Base-by-base conservation (phyloP, 2,113 vertebrate genomes). In the Cyanoliseus patagonus region DNA sequence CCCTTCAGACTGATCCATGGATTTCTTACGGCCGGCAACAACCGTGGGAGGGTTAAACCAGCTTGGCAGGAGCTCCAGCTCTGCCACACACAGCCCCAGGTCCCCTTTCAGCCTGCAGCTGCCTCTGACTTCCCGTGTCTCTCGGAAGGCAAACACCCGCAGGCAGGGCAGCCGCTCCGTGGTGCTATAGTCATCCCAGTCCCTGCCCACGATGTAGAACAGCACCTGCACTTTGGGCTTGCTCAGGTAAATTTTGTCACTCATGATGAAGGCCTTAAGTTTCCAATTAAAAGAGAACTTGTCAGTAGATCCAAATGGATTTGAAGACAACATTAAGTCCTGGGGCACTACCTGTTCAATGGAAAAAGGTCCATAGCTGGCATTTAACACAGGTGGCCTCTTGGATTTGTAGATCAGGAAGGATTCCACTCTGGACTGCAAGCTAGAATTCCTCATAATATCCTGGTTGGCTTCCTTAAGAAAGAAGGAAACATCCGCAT, bases 401-500 rank as follows among this genome's bases (percentile, higher is more conserved):
- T 89, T 98, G 64, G 98, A 97, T 88, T 98, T 98, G 91, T 99
- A 98, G 62, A 99, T 97, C 11, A 99, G 98, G 87, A 99, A 98
- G 82, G 99, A 98, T 90, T 99, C 99, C 23, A 99, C 98, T 61
- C 99, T 97, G 62, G 98, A 99, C 96, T 98, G 98, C 97, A 99
- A 97, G 96, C 99, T 99, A 91, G 98, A 98, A 97, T 99, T 99
- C 93, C 98, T 98, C 99, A 99, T 99, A 62, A 99, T 98, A 82
- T 99, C 99, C 98, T 99, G 99, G 59, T 99, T 98, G 49, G 99
- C 98, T 96, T 99, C 99, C 93, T 99, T 99, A 7, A 99, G 98
- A 62, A 99, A 98, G 96, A 99, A 98, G 96, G 96, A 97, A 51
- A 98, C 97, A 33, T 99, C 99, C 0, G 98, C 98, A 20, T 98